These are phyloP conservation scores for Miltochrista miniata DNA, from an alignment of 2,888 invertebrate species.

Conservation along the genomic window DNA sequence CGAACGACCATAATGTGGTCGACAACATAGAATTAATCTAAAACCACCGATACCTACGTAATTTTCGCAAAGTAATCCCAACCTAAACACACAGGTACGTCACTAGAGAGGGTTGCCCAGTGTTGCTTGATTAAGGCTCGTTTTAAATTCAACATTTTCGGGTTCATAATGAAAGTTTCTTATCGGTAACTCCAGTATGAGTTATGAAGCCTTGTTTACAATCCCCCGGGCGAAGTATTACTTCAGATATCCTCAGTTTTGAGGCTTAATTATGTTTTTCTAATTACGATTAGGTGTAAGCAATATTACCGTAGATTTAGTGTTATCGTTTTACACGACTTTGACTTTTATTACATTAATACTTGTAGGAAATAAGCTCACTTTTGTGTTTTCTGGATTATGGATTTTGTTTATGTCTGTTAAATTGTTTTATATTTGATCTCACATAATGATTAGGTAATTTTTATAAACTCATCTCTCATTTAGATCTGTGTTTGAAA, in stretches of 20 bases:
- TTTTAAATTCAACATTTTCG: slow-evolving; percentile 79
- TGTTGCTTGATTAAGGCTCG: slow-evolving; percentile 75
- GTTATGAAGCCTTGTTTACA: slow-evolving; percentile 67
- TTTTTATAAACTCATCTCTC: no score
- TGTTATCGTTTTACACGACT: slow-evolving; percentile 6
- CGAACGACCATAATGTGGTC: slow-evolving; percentile 45
- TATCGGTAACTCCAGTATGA: slow-evolving; percentile 78
- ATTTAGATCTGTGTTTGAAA: no score
- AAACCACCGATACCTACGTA: slow-evolving; percentile 69
- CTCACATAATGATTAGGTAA: no score
- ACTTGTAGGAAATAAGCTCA: background rate
- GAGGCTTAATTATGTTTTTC: slow-evolving; percentile 36
- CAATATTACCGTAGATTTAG: slow-evolving; percentile 9
- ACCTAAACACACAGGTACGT: slow-evolving; percentile 76
- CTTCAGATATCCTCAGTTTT: slow-evolving; percentile 30
- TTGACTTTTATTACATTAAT: slow-evolving; percentile 7
- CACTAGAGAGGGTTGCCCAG: slow-evolving; percentile 43
- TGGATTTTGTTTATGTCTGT: background rate
- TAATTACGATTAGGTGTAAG: slow-evolving; percentile 36
- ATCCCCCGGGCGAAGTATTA: slow-evolving; percentile 33
- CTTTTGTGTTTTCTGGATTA: background rate
- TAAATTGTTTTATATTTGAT: no score
- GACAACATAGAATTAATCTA: slow-evolving; percentile 60
- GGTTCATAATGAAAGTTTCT: slow-evolving; percentile 80
- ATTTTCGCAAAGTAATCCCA: slow-evolving; percentile 71